Conservation (phyloP, 2,113 vertebrate species). For the Xenus cinereus region DNA sequence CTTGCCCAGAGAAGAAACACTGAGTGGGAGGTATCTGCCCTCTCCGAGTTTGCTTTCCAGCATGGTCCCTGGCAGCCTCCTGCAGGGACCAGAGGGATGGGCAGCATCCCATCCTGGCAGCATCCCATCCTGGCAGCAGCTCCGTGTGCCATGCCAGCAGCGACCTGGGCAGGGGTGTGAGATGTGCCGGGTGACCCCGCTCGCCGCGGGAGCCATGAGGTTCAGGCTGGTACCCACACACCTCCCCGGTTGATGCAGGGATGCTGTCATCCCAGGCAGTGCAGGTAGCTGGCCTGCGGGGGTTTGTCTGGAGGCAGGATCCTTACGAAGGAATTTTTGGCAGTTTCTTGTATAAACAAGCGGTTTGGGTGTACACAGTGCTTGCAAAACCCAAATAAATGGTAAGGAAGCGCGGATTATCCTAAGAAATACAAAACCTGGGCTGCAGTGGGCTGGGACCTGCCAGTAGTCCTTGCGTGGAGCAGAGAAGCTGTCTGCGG, state of each 20-base stretch:
- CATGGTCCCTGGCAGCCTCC: neutral
- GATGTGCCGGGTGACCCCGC: rapidly evolving
- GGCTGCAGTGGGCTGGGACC: neutral
- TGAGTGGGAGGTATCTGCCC: neutral
- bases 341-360: neutral
- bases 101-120: neutral
- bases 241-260: neutral
- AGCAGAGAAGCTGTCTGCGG: neutral
- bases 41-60: neutral
- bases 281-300: neutral
- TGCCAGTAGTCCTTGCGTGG: neutral
- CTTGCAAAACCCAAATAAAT: constrained; percentile 42
- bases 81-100: neutral
- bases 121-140: neutral
- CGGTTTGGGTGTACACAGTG: neutral
- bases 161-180: rapidly evolving
- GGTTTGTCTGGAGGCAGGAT: neutral
- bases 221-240: neutral
- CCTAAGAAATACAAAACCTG: neutral
- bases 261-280: neutral
- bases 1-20: neutral
- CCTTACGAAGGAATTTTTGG: neutral
- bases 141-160: neutral
- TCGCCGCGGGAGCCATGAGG: rapidly evolving
- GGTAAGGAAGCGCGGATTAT: constrained; percentile 18